A percentile compares a stretch with the other conserved stretches of the same genome.
These are phyloP conservation scores for Hiodon alosoides DNA, from an alignment of 2,113 vertebrate species.

Conservation along the genomic window DNA sequence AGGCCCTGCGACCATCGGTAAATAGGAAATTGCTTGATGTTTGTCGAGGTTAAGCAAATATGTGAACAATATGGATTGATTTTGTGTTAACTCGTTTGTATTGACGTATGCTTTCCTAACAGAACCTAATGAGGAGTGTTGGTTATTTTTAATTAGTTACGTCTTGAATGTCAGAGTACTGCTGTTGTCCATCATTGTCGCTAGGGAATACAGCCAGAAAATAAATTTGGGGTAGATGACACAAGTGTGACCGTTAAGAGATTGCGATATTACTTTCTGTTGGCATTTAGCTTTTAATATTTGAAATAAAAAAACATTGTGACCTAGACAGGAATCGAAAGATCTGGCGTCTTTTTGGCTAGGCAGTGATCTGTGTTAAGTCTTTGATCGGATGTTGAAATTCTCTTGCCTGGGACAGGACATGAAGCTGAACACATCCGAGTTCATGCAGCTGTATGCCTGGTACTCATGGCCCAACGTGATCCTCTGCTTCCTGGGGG, in stretches of 20 bases:
- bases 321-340: neutral
- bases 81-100: neutral
- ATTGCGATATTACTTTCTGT: too few species aligned
- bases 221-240: too few species aligned
- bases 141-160: neutral
- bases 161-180: neutral
- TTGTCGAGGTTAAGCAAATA: neutral
- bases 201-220: neutral
- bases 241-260: too few species aligned
- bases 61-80: neutral
- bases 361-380: neutral
- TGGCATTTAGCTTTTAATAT: neutral
- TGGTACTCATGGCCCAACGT: conserved; percentile 99
- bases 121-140: neutral
- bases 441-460: conserved; percentile 92
- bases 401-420: conserved; percentile 58
- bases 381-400: neutral
- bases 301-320: neutral
- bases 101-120: too few species aligned
- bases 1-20: neutral
- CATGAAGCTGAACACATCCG: conserved; percentile 79
- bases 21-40: neutral
- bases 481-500: conserved; percentile 90
- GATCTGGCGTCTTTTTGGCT: neutral
- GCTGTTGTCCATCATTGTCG: neutral